Evolutionary conservation across 2,888 invertebrate species (phyloP).

Genomic region (Ernsta delagoae): DNA sequence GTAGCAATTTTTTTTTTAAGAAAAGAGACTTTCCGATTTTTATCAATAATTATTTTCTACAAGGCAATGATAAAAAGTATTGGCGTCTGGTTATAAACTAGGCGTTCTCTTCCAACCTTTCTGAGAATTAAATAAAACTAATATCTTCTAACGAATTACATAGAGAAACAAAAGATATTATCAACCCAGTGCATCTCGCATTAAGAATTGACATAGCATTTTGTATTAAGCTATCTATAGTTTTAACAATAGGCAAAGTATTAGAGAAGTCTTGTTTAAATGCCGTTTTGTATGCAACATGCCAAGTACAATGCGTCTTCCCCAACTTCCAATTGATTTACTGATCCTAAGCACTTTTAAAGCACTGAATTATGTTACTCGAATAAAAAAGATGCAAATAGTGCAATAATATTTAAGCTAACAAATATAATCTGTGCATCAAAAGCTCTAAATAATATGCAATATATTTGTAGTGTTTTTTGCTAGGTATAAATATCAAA

Average conservation of each 20-base stretch:
- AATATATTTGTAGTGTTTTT: too few relatives aligned
- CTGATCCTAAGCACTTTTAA: too few relatives aligned
- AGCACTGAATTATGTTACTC: neutral
- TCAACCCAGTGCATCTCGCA: neutral
- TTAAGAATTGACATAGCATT: neutral
- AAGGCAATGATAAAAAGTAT: too few relatives aligned
- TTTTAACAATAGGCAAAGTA: neutral
- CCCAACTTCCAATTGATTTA: neutral
- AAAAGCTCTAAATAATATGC: too few relatives aligned
- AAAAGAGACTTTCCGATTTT: too few relatives aligned
- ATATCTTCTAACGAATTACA: neutral
- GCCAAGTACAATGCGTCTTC: slow-evolving; percentile 16
- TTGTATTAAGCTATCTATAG: neutral
- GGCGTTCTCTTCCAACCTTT: neutral
- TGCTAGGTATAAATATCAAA: too few relatives aligned
- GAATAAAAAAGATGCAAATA: neutral
- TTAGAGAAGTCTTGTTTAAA: neutral
- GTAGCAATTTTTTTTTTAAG: too few relatives aligned
- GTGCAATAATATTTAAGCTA: too few relatives aligned
- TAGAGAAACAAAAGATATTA: neutral
- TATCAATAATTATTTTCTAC: too few relatives aligned
- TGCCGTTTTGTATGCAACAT: neutral
- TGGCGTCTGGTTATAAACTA: too few relatives aligned
- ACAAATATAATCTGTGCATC: too few relatives aligned
- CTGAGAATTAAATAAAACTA: neutral